Base-by-base conservation (phyloP, 1,140 invertebrate genomes). In the Neotoxoptera formosana region DNA sequence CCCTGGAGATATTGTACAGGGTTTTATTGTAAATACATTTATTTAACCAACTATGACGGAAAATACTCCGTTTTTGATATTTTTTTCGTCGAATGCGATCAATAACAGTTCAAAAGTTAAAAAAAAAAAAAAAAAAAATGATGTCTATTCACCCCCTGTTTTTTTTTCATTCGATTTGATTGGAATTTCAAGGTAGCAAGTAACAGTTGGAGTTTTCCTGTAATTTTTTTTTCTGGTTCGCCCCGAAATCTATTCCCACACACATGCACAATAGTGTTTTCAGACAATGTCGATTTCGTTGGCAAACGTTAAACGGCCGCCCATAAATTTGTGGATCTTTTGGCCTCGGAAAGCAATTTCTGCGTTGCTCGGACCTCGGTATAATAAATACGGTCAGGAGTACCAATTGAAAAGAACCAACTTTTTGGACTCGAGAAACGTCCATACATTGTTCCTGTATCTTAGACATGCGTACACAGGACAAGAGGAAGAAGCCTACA, bases 341-440 rank as follows among this genome's bases (percentile, higher is more conserved):
- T 93, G 76, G 81, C 45, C 81, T 36, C 81, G 14, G 48, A 45
- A 86, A 93, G 91, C 48, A 51, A 93, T 93, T 93, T 86, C 90
- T 48, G 48, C 67, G 90, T 76, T 81, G 47, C 48, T 76, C 67
- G 90, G 88, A 56, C 88, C 48, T 56, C n/a, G 6, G 30, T 76
- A 56, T 48, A 53, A 89, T 89, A 89, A 89, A 89, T 89, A 56
- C 88, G n/a, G 34, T 89, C n/a, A 47, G n/a, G 67, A 48, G 67
- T 83, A 92, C 45, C 90, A 92, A 92, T 81, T 83, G 67, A 92
- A 92, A 92, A 92, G 25, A 92, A 92, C 90, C 90, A 92, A 92
- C 90, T 92, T 92, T 92, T 83, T 36, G 47, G n/a, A 92, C 45
- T 83, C 90, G 9, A 41, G 56, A 91, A 36, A 91, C 90, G 56